A percentile compares a stretch with the other conserved stretches of the same genome.
Evolutionary conservation across 2,888 invertebrate species (phyloP).

Genomic region (Tenthredo distinguenda): DNA sequence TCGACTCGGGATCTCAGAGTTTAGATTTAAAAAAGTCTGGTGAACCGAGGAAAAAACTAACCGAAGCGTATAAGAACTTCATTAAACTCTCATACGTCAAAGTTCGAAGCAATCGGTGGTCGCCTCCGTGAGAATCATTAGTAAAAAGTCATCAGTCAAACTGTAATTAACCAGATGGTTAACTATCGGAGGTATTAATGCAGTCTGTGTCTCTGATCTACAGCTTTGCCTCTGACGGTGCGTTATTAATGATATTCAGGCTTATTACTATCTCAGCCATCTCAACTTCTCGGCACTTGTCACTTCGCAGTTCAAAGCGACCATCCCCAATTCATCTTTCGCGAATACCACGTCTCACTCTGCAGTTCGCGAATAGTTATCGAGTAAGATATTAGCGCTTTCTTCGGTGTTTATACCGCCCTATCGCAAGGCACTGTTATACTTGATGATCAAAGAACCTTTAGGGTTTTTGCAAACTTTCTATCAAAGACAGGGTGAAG

Average conservation of each 20-base stretch:
- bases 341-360: background rate
- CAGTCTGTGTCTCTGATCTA: slow-evolving; percentile 52
- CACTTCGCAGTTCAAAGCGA: slow-evolving; percentile 63
- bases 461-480: background rate
- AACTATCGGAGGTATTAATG: slow-evolving; percentile 62
- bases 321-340: slow-evolving; percentile 50
- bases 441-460: background rate
- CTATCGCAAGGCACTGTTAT: background rate
- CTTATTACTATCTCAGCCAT: slow-evolving; percentile 29
- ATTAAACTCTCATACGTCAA: slow-evolving; percentile 49
- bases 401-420: background rate
- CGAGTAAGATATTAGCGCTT: background rate
- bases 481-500: background rate
- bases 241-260: slow-evolving; percentile 63
- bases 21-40: background rate
- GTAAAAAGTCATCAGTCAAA: slow-evolving; percentile 62
- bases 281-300: slow-evolving; percentile 62
- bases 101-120: slow-evolving; percentile 41
- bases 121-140: slow-evolving; percentile 34
- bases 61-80: slow-evolving; percentile 37
- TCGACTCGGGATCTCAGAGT: background rate
- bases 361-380: no score
- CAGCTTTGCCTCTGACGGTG: slow-evolving; percentile 57
- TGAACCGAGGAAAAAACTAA: background rate
- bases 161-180: slow-evolving; percentile 63